Conservation (phyloP, 2,888 invertebrate genomes). For the Crossocerus cetratus region DNA sequence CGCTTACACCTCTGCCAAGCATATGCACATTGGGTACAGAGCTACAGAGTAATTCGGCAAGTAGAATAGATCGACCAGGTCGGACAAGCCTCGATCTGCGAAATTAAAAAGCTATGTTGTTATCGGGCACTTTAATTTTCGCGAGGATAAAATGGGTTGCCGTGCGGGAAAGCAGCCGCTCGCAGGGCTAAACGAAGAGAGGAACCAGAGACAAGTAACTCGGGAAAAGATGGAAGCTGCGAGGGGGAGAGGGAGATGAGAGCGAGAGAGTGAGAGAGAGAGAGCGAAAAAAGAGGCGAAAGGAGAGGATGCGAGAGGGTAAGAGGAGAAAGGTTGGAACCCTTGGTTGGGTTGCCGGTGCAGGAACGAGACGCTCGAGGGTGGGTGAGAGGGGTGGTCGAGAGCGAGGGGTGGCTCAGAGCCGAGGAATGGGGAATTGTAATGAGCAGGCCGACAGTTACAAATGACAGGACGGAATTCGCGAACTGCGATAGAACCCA, state of each 20-base stretch:
- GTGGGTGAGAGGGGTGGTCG: constrained; percentile 31
- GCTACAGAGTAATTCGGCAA: not conserved
- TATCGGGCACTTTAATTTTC: constrained; percentile 51
- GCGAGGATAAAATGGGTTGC: constrained; percentile 59
- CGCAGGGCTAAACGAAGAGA: constrained; percentile 26
- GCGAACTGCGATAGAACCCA: constrained; percentile 76
- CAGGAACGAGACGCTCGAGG: constrained; percentile 55
- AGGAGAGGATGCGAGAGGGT: constrained; percentile 48
- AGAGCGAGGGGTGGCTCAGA: constrained; percentile 54
- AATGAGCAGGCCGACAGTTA: constrained; percentile 77
- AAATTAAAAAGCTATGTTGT: constrained; percentile 64
- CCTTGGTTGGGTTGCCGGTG: constrained; percentile 49
- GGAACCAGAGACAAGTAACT: constrained; percentile 32
- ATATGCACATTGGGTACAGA: not conserved
- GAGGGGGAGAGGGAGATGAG: constrained; percentile 45
- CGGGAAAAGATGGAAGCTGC: constrained; percentile 19
- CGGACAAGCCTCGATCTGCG: not conserved
- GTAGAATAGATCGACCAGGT: not conserved
- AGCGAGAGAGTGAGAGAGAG: constrained; percentile 50
- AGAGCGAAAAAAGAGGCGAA: constrained; percentile 39
- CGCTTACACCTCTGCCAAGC: not conserved
- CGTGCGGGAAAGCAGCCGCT: constrained; percentile 11
- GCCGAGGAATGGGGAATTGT: constrained; percentile 77
- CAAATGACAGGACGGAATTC: constrained; percentile 78
- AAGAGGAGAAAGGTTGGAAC: constrained; percentile 54